These are phyloP conservation scores for Xyliphius kryptos DNA, from an alignment of 2,113 vertebrate species.

Conservation along the genomic window DNA sequence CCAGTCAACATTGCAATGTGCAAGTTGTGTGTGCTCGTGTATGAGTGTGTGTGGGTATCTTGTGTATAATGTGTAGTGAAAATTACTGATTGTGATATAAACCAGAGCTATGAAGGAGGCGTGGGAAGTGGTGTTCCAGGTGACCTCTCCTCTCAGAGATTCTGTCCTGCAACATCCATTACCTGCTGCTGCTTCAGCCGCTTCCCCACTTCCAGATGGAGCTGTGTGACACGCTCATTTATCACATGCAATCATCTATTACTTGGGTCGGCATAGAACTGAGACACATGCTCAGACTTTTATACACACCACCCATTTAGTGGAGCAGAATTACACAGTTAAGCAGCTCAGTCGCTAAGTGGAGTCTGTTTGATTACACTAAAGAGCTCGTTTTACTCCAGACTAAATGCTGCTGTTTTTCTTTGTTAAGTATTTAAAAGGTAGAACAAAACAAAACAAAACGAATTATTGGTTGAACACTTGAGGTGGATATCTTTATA, in stretches of 20 bases:
- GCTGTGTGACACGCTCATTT: constrained; percentile 39
- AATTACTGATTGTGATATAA: constrained; percentile 16
- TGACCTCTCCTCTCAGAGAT: constrained; percentile 30
- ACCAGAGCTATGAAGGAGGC: constrained; percentile 21
- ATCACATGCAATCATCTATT: constrained; percentile 42
- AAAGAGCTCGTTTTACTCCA: constrained; percentile 4
- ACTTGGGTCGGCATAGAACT: constrained; percentile 10
- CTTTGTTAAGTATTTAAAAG: constrained; percentile 1
- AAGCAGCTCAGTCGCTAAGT: constrained; percentile 1
- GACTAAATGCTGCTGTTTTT: constrained; percentile 7
- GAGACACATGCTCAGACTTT: constrained; percentile 6
- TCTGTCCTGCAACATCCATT: constrained; percentile 35
- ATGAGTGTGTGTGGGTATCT: not conserved
- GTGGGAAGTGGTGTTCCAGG: constrained; percentile 34
- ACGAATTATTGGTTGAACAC: too few relatives aligned
- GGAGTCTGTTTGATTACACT: too few relatives aligned
- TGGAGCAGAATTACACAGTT: constrained; percentile 11
- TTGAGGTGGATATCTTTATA: too few relatives aligned
- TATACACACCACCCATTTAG: constrained; percentile 13
- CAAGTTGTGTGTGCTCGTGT: constrained; percentile 14
- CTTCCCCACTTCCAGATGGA: constrained; percentile 51
- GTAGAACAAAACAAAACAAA: constrained; percentile 1
- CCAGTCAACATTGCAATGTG: too few relatives aligned
- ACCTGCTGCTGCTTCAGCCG: constrained; percentile 38
- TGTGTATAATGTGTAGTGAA: constrained; percentile 1